Conservation (phyloP, 2,797 vertebrate species). For the Cichlasoma orientale region DNA sequence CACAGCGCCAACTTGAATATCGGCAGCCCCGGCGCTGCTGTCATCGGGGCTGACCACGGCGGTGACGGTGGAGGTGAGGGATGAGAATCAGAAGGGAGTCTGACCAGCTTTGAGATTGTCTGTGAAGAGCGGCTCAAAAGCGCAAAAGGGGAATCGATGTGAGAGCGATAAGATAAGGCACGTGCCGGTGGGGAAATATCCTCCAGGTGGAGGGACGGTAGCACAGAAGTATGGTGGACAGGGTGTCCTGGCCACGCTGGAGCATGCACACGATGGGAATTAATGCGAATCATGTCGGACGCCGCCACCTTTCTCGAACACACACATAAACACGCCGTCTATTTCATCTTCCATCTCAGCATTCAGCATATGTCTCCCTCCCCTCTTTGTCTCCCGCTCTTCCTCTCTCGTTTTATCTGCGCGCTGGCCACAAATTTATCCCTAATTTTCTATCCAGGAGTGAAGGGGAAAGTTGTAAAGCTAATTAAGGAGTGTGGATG, state of each 20-base stretch:
- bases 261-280: slow-evolving; percentile 44
- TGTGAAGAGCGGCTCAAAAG: slow-evolving; percentile 32
- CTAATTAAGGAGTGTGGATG: slow-evolving; percentile 74
- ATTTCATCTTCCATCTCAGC: slow-evolving; percentile 50
- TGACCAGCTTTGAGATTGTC: slow-evolving; percentile 39
- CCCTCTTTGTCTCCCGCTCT: slow-evolving; percentile 25
- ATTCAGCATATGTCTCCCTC: slow-evolving; percentile 52
- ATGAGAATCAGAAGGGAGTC: slow-evolving; percentile 14
- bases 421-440: slow-evolving; percentile 52
- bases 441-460: slow-evolving; percentile 64
- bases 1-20: neutral
- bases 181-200: slow-evolving; percentile 14
- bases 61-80: neutral
- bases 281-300: slow-evolving; percentile 35
- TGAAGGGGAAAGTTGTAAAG: slow-evolving; percentile 67
- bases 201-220: neutral
- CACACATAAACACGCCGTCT: slow-evolving; percentile 18
- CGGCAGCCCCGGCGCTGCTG: slow-evolving; percentile 1
- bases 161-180: slow-evolving; percentile 44
- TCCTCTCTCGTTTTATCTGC: slow-evolving; percentile 22
- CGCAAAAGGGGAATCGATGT: slow-evolving; percentile 6
- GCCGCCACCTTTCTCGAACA: neutral
- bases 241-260: slow-evolving; percentile 46
- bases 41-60: neutral
- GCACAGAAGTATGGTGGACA: slow-evolving; percentile 5